Evolutionary conservation across 2,888 invertebrate species (phyloP), one percentile per base, ranked within the genome.

Genomic region (Parelbella ahira): DNA sequence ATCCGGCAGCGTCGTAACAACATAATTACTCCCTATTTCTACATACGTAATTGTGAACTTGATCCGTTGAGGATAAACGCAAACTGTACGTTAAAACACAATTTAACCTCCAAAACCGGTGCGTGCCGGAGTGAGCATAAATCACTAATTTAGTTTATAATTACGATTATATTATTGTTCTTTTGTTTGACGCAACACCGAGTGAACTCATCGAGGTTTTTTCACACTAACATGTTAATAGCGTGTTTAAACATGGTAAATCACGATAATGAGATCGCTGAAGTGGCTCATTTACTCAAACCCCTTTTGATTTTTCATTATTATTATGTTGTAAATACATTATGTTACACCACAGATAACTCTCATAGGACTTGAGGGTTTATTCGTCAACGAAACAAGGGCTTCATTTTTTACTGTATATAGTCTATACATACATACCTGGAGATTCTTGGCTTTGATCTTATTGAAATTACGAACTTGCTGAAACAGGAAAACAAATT

Each of bases 11-110:
- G 18, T 48, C 47, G n/a, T 46, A 55, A 57, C 60, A 57, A 56
- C 54, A 51, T 68, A 63, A 72, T 68, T 67, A 68, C 58, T 50
- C 51, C 50, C 52, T 52, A 30, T 43, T 56, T 56, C 60, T 58
- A 58, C 28, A 39, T 33, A 27, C 10, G 7, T 21, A 39, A 32
- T n/a, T n/a, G 9, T 10, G 29, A 24, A 23, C 20, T 38, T 21
- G 11, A 19, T 2, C 18, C 28, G 18, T 23, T 23, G 5, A 23
- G 23, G 7, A 24, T 24, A 15, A 18, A 25, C 8, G 6, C 23
- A 8, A 36, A 25, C 13, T 30, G 18, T 15, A 29, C 5, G 19
- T 32, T 18, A 39, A 30, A 30, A 8, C 8, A 6, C 4, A 6
- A 24, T 24, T 30, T 38, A n/a, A 8, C 23, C 18, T 23, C 8